A percentile compares a stretch with the other conserved stretches of the same genome.
Evolutionary conservation across 2,113 vertebrate species (phyloP).

Genomic region (Galbula dea): DNA sequence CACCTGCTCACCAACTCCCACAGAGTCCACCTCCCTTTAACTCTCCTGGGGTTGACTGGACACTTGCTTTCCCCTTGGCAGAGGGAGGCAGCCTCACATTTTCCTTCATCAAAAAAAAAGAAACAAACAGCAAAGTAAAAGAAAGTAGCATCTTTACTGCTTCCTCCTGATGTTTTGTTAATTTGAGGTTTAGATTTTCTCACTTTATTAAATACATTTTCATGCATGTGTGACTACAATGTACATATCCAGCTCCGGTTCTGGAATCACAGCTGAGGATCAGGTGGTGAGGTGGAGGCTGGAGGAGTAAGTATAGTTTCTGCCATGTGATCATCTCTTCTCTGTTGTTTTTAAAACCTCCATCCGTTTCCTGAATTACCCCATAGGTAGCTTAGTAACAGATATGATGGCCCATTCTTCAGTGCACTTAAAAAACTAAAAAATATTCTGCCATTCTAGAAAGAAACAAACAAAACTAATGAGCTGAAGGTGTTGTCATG

Average conservation of each 20-base stretch:
- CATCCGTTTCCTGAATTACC: not conserved
- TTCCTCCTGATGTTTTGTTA: not conserved
- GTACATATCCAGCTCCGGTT: not conserved
- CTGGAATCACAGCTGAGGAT: not conserved
- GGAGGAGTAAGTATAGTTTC: slow-evolving; percentile 40
- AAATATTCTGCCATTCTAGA: not conserved
- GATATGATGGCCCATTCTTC: not conserved
- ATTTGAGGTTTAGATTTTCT: not conserved
- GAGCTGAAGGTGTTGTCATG: slow-evolving; percentile 28
- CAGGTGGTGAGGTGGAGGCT: not conserved
- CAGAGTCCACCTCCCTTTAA: not conserved
- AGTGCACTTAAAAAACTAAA: not conserved
- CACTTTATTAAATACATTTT: not conserved
- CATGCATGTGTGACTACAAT: not conserved
- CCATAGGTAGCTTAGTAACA: not conserved
- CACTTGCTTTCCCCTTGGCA: not conserved
- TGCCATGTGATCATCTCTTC: not conserved
- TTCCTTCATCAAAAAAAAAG: not conserved
- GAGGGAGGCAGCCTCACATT: not conserved
- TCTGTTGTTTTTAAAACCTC: slow-evolving; percentile 31
- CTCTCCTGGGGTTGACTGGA: not conserved
- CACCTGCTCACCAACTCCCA: not conserved
- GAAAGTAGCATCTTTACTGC: not conserved
- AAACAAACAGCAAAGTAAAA: not conserved
- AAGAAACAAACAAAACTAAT: slow-evolving; percentile 18